A percentile compares a stretch with the other conserved stretches of the same genome.
Conservation (phyloP, 2,113 vertebrate genomes). For the Tylochromis polylepis region DNA sequence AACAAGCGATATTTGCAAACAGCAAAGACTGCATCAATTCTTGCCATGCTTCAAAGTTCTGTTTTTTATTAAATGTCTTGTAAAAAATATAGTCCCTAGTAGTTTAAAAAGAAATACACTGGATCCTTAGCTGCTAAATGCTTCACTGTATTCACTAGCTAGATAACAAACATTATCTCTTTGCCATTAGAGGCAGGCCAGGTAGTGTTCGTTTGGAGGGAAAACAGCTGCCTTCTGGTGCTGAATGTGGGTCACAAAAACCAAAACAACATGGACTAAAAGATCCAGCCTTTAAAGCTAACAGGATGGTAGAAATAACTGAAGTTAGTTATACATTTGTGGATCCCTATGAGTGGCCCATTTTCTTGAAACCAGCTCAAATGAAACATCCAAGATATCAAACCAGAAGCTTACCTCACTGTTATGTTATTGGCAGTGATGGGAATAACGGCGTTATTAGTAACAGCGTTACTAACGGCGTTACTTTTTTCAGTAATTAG, state of each 20-base stretch:
- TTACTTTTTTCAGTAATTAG: no score
- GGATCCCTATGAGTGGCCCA: rapidly evolving
- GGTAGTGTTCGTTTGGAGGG: background rate
- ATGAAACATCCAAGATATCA: rapidly evolving
- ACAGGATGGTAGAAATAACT: background rate
- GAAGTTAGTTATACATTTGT: background rate
- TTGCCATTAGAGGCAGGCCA: background rate
- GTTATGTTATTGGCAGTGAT: no score
- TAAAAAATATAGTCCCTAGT: background rate
- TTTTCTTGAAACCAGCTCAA: background rate
- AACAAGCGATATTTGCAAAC: background rate
- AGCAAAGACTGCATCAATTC: background rate
- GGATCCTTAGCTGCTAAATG: background rate
- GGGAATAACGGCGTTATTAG: no score
- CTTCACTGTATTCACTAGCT: background rate
- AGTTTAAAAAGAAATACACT: background rate
- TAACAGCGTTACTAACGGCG: no score
- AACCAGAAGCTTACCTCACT: background rate
- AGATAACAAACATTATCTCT: background rate
- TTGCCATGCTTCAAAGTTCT: background rate
- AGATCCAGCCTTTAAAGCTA: rapidly evolving
- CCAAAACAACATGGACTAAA: background rate
- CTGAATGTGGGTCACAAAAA: background rate
- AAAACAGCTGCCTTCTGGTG: background rate
- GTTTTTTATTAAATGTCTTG: background rate